Base-by-base conservation (phyloP, 2,797 vertebrate species). In the Apogon talboti region DNA sequence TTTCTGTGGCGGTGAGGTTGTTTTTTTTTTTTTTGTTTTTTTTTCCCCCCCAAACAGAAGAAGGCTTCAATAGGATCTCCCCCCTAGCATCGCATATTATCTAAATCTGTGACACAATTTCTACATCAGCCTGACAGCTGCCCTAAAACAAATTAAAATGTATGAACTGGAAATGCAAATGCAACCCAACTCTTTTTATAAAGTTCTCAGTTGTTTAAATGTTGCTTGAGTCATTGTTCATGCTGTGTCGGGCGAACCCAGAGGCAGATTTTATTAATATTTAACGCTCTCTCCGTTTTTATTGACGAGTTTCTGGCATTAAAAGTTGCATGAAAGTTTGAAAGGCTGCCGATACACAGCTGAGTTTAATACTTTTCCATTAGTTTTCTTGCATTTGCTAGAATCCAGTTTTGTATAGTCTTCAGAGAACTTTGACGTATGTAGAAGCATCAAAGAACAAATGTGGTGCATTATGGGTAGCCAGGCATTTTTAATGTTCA, bases 131-230 rank as follows among this genome's bases (percentile, higher is more conserved):
- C 79, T 81, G 84, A 74, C 79, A 84, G 87, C 81, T 74, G 78
- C 82, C 82, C 85, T 76, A 28, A 85, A 87, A 87, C 78, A 83
- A 85, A 81, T 82, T 80, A 71, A 82, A 84, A 87, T 78, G 77
- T 60, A 83, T 81, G 71, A 87, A 87, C 57, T 78, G 49, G 60
- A 83, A 82, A 86, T 87, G 79, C 85, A 84, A 87, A 85, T 84
- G 50, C n/a, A 28, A 15, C 60, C 58, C 55, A 19, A 7, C 58
- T 84, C 61, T 49, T 82, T 78, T 65, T 19, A 48, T 12, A 79
- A 76, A 64, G 35, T 74, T 81, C 75, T 57, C 21, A 66, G 76
- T 81, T 77, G 68, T 81, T 78, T 74, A 76, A 78, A 67, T 78
- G 57, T 83, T 87, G 67, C 69, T 56, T 71, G 66, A 80, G 37